Conservation (phyloP, 92 coral and sea anemone species). For the Epizoanthus illoricatus region DNA sequence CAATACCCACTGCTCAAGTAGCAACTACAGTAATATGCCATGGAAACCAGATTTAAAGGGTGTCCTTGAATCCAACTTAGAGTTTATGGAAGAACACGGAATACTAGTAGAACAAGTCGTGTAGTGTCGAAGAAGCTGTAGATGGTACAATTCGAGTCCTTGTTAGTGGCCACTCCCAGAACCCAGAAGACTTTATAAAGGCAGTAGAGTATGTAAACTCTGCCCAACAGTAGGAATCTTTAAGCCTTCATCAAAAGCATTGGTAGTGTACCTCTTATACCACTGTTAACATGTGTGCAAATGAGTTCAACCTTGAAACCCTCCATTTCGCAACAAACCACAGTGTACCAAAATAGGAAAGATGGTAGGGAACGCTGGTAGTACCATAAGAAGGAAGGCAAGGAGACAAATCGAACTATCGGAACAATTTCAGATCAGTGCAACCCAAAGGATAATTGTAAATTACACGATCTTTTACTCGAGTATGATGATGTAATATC, state of each 20-base stretch:
- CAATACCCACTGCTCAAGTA: not conserved
- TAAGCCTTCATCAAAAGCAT: not conserved
- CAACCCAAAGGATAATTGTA: not conserved
- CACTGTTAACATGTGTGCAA: not conserved
- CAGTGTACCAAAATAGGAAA: too few species aligned
- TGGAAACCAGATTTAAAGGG: conserved; percentile 2
- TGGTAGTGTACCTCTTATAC: not conserved
- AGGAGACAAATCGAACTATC: not conserved
- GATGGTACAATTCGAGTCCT: not conserved
- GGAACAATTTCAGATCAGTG: not conserved
- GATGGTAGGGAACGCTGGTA: too few species aligned
- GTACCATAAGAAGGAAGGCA: too few species aligned
- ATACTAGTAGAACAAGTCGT: not conserved
- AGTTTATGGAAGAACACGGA: conserved; percentile 2
- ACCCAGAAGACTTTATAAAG: not conserved
- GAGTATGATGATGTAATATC: conserved; percentile 2
- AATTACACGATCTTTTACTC: not conserved
- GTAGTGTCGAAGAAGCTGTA: not conserved
- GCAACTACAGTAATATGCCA: conserved; percentile 1
- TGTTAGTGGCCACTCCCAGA: not conserved
- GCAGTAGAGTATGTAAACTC: not conserved
- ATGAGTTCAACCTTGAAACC: too few species aligned
- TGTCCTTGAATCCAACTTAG: not conserved
- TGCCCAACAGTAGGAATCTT: conserved; percentile 9
- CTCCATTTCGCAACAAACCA: too few species aligned